Conservation (phyloP, 2,888 invertebrate genomes). For the Conops quadrifasciatus region DNA sequence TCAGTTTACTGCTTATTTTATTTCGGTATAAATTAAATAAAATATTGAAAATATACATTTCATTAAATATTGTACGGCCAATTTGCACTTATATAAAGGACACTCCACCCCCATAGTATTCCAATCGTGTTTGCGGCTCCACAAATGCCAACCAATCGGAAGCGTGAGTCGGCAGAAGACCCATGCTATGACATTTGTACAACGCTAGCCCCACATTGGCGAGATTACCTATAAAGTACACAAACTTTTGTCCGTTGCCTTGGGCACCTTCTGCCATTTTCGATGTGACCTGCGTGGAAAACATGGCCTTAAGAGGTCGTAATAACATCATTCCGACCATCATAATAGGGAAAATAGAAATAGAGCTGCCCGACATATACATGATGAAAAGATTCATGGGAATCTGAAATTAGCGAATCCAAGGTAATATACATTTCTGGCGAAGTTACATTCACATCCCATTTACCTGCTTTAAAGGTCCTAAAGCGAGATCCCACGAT, state of each 20-base stretch:
- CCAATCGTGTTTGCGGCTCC: slow-evolving; percentile 84
- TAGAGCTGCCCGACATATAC: slow-evolving; percentile 99
- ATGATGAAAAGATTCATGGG: slow-evolving; percentile 99
- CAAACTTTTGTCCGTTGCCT: slow-evolving; percentile 88
- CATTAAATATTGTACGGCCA: slow-evolving; percentile 9
- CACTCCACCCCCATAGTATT: slow-evolving; percentile 86
- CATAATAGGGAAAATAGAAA: slow-evolving; percentile 99
- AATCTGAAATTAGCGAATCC: slow-evolving; percentile 60
- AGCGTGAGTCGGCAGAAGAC: slow-evolving; percentile 92
- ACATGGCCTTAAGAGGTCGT: slow-evolving; percentile 93
- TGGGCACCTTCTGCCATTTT: slow-evolving; percentile 94
- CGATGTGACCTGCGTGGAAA: slow-evolving; percentile 88
- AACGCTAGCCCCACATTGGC: slow-evolving; percentile 90
- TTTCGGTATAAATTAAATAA: slow-evolving; percentile 7
- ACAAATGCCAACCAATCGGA: slow-evolving; percentile 99
- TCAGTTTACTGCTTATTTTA: slow-evolving; percentile 18
- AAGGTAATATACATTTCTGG: background rate
- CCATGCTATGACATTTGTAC: slow-evolving; percentile 99
- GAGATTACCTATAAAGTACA: slow-evolving; percentile 92
- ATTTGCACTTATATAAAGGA: slow-evolving; percentile 66
- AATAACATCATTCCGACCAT: slow-evolving; percentile 99
- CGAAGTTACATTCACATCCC: too few species aligned
- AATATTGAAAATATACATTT: slow-evolving; percentile 2
- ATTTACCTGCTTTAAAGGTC: slow-evolving; percentile 87
- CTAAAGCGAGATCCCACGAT: slow-evolving; percentile 95